Conservation (phyloP, 1,140 invertebrate species). For the Parasteatoda tepidariorum region DNA sequence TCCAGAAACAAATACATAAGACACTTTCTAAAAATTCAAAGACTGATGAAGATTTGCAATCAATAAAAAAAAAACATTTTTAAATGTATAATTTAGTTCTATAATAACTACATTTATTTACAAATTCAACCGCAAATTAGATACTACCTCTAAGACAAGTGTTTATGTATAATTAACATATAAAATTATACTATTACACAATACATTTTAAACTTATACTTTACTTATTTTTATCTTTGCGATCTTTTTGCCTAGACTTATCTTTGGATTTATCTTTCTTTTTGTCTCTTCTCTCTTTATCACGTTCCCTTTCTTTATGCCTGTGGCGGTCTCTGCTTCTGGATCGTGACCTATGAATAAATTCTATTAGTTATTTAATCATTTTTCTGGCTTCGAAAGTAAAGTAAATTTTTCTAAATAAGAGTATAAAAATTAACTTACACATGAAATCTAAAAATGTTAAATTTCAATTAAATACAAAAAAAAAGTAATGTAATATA, state of each 20-base stretch:
- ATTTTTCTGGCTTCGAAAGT: neutral
- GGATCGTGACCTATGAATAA: constrained; percentile 46
- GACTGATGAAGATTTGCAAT: too few relatives aligned
- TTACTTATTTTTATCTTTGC: constrained; percentile 66
- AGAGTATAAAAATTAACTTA: neutral
- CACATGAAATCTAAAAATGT: neutral
- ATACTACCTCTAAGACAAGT: neutral
- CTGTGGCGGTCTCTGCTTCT: constrained; percentile 50
- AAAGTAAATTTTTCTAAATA: neutral
- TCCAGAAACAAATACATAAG: too few relatives aligned
- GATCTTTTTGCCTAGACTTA: constrained; percentile 66
- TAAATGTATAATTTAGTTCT: too few relatives aligned
- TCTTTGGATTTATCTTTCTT: constrained; percentile 41
- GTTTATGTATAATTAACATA: neutral
- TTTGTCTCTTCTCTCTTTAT: constrained; percentile 11
- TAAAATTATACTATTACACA: neutral
- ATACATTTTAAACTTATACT: constrained; percentile 63
- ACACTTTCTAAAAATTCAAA: too few relatives aligned
- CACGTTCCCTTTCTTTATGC: constrained; percentile 40
- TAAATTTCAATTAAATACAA: neutral
- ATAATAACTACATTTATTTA: too few relatives aligned
- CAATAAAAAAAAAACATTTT: too few relatives aligned
- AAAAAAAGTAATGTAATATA: neutral
- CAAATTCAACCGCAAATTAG: neutral
- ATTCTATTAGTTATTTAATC: neutral